Base-by-base conservation (phyloP, 1,140 invertebrate species). In the Ectropis grisescens region DNA sequence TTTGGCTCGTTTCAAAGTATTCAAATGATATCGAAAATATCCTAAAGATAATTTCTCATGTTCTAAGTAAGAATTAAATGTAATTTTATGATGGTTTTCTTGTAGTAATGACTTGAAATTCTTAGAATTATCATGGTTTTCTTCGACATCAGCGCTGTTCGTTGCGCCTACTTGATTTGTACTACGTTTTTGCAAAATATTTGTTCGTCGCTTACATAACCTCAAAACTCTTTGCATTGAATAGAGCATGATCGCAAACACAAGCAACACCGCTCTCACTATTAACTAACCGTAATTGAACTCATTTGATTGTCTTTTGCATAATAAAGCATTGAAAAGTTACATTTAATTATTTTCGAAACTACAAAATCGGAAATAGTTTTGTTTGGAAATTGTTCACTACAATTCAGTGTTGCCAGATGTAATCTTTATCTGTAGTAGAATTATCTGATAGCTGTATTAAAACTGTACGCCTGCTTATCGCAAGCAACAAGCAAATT, bases 1-100 rank as follows among this genome's bases (percentile, higher is more conserved):
- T 32, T 72, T 61, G 37, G 47, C 59, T 65, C 47, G 52, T 59
- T 70, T 56, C 4, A 67, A 58, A 33, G 29, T 67, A 62, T 72
- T 69, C 12, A 62, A 24, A 15, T 71, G 46, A 64, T 81, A 83
- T 43, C 75, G 84, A 39, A 68, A 82, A 29, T 62, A 65, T 56
- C 70, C 60, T 33, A 70, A 58, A 41, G 81, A 60, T 40, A 74
- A 49, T 45, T 70, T 66, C 28, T 72, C 64, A 12, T 61, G 58
- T 35, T 70, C 49, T 14, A 82, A 58, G 44, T 74, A 71, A 0
- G 75, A 71, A 36, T 52, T 83, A 22, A 74, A 83, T 2, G 45
- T 42, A 6, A 69, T 64, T 60, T 66, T 68, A 11, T 71, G 37
- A 43, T 69, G 49, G 39, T 68, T 41, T 35, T 60, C 55, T 32